These are phyloP conservation scores for Protobothrops mucrosquamatus DNA, from an alignment of 2,113 vertebrate species.

Conservation along the genomic window DNA sequence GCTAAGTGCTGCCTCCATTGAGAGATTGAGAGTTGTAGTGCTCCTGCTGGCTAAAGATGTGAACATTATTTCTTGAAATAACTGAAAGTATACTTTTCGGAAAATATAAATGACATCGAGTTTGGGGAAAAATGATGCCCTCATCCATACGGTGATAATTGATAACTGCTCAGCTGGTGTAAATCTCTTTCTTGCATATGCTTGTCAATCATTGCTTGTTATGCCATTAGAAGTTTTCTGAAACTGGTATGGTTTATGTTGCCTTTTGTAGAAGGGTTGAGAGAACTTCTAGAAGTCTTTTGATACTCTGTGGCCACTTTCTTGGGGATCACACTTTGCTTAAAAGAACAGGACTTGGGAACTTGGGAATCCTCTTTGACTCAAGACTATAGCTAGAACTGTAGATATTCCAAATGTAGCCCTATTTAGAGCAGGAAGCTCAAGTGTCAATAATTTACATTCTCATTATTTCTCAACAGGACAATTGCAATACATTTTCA, in stretches of 20 bases:
- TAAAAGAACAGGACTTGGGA: not conserved
- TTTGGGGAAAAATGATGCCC: not conserved
- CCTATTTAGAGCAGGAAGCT: not conserved
- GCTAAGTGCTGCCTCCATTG: not conserved
- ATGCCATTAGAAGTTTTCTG: not conserved
- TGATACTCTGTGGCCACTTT: not conserved
- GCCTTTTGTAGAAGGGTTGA: not conserved
- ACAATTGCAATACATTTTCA: not conserved
- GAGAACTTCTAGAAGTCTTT: not conserved
- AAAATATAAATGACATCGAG: not conserved
- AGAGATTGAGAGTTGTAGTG: not conserved
- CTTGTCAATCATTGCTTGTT: not conserved
- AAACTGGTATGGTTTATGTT: not conserved
- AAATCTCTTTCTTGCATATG: not conserved
- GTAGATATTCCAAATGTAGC: not conserved
- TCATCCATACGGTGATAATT: not conserved
- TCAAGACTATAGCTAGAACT: not conserved
- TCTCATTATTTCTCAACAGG: not conserved
- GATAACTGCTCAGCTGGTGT: not conserved
- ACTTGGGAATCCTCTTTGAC: not conserved
- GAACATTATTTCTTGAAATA: not conserved
- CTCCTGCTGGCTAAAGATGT: not conserved
- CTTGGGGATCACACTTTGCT: not conserved
- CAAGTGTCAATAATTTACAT: not conserved
- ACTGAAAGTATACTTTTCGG: not conserved